Base-by-base conservation (phyloP, 2,888 invertebrate species). In the Adineta ricciae region DNA sequence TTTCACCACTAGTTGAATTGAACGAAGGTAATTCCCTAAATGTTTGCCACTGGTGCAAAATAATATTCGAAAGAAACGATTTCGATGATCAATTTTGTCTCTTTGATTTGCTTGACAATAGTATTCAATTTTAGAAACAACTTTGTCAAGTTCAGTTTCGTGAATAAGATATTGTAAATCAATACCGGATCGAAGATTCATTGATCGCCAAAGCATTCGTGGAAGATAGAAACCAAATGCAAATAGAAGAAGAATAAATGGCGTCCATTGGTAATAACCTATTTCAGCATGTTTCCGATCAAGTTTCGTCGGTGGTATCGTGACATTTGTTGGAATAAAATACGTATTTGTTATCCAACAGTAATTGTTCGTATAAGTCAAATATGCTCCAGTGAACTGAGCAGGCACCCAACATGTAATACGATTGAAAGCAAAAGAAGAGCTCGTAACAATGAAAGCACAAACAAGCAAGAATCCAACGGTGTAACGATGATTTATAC, bases 1-100 rank as follows among this genome's bases (percentile, higher is more conserved):
- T 86, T 90, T 89, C n/a, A 85, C 85, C 83, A 88, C 87, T 27
- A 89, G 86, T 86, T 89, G 89, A 73, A 90, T 88, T 0, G 88
- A 88, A 9, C 88, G 88, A 0, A 90, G 87, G 86, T 88, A 89
- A 73, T 83, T 49, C 19, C 83, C 83, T 41, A 78, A 41, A n/a
- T 41, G 38, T 78, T 78, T 78, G 11, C 78, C 78, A 41, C 41
- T n/a, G 9, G 78, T 78, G 41, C 78, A 78, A 9, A n/a, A 85
- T n/a, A 85, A 21, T n/a, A 50, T 56, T 49, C 83, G 83, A 38
- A 49, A 83, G 83, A 64, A 85, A 8, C 84, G 56, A 27, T 14
- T 46, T 46, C 11, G 27, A 78, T 2, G 5, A 41, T 24, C 11
- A 0, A 2, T 24, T 11, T 3, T 41, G 11, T 38, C 24, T 5